Evolutionary conservation across 2,888 invertebrate genomes (phyloP).

Genomic region (Aphelenchoides bicaudatus): DNA sequence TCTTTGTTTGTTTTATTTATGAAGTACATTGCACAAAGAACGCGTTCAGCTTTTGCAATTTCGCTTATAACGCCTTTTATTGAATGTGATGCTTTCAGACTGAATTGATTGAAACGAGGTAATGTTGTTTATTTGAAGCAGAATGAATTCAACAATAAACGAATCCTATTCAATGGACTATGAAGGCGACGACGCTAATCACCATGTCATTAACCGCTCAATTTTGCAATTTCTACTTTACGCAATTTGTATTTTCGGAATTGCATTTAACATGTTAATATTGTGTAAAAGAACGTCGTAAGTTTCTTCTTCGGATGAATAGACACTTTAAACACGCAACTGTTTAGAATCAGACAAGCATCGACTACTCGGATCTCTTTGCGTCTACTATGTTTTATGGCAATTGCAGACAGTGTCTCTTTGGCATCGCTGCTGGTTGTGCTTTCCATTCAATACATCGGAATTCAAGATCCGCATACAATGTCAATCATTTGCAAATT

Average conservation of each 20-base stretch:
- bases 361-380: slow-evolving; percentile 47
- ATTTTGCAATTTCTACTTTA: slow-evolving; percentile 27
- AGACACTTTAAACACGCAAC: not conserved
- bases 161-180: too few relatives aligned
- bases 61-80: too few relatives aligned
- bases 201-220: too few relatives aligned
- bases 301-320: not conserved
- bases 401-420: slow-evolving; percentile 50
- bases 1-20: too few relatives aligned
- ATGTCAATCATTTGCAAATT: slow-evolving; percentile 53
- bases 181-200: too few relatives aligned
- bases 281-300: slow-evolving; percentile 31
- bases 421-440: slow-evolving; percentile 42
- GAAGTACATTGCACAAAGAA: too few relatives aligned
- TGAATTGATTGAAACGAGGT: too few relatives aligned
- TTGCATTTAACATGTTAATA: slow-evolving; percentile 32
- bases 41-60: too few relatives aligned
- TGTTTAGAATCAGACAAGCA: slow-evolving; percentile 29
- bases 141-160: too few relatives aligned
- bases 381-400: slow-evolving; percentile 51
- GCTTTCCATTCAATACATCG: slow-evolving; percentile 43
- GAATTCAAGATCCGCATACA: slow-evolving; percentile 33
- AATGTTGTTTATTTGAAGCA: too few relatives aligned
- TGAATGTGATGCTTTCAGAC: too few relatives aligned
- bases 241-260: slow-evolving; percentile 33